Conservation (phyloP, 2,888 invertebrate species). For the Escarpia spicata region DNA sequence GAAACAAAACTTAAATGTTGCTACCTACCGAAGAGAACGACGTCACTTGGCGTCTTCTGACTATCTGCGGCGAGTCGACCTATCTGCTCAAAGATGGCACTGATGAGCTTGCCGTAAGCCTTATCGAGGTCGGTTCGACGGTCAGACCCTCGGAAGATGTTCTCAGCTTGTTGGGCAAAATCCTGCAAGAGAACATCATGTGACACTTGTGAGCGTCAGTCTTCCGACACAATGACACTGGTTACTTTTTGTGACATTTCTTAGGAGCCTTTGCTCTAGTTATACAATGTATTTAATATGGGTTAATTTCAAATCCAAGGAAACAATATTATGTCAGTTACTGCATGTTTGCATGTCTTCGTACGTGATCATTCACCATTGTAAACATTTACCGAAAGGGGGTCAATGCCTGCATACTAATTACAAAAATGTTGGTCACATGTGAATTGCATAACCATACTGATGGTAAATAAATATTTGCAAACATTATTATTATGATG, state of each 20-base stretch:
- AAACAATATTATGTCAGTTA: not conserved
- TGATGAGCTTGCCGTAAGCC: conserved; percentile 67
- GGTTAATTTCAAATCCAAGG: not conserved
- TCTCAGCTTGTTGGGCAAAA: conserved; percentile 87
- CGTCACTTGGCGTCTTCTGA: conserved; percentile 90
- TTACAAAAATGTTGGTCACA: too few relatives aligned
- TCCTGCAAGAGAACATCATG: conserved; percentile 66
- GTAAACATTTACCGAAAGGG: too few relatives aligned
- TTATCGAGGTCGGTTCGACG: conserved; percentile 70
- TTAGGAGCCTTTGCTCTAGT: too few relatives aligned
- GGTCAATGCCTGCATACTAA: too few relatives aligned
- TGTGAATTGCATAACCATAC: too few relatives aligned
- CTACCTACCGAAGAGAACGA: conserved; percentile 83
- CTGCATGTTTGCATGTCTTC: not conserved
- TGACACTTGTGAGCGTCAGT: not conserved
- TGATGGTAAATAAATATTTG: too few relatives aligned
- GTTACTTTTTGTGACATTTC: not conserved
- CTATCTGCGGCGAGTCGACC: conserved; percentile 82
- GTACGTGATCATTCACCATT: too few relatives aligned
- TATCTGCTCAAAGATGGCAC: conserved; percentile 85
- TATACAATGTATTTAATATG: too few relatives aligned
- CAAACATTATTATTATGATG: too few relatives aligned
- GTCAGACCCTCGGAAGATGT: conserved; percentile 85
- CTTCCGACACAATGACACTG: not conserved
- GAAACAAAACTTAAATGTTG: not conserved